phyloP scores from a whole-genome alignment of 2,797 vertebrate species.

The Protonibea diacanthus region DNA sequence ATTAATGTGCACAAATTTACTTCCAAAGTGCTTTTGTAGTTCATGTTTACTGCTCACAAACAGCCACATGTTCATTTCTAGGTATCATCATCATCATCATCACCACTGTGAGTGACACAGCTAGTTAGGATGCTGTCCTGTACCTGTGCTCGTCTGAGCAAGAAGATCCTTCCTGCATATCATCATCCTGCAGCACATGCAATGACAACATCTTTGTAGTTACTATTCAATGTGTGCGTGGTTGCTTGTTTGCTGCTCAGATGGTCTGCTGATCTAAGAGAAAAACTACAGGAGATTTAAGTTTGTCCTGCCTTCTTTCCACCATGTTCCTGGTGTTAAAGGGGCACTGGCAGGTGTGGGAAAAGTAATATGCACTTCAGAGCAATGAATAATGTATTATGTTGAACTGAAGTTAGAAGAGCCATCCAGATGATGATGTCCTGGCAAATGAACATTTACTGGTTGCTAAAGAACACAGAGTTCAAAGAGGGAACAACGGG shows the following conservation, averaged over 20 bases:
- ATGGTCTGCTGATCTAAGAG: slow-evolving; percentile 15
- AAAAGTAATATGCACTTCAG: slow-evolving; percentile 31
- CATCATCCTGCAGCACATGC: slow-evolving; percentile 6
- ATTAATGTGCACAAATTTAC: neutral
- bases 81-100: neutral
- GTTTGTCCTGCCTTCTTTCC: slow-evolving; percentile 7
- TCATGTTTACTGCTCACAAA: neutral
- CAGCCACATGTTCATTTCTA: neutral
- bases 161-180: neutral
- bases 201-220: neutral
- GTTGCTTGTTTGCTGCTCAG: neutral
- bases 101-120: neutral
- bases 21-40: neutral
- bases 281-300: slow-evolving; percentile 7
- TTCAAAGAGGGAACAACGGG: neutral
- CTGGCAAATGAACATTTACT: slow-evolving; percentile 29
- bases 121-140: slow-evolving; percentile 5
- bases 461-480: slow-evolving; percentile 31
- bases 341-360: neutral
- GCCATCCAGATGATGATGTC: slow-evolving; percentile 31
- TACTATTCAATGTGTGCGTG: neutral
- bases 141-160: neutral
- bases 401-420: slow-evolving; percentile 34
- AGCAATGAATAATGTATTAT: slow-evolving; percentile 43
- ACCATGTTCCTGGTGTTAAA: slow-evolving; percentile 10